Evolutionary conservation across 2,888 invertebrate species (phyloP).

Genomic region (Cerastoderma edule): DNA sequence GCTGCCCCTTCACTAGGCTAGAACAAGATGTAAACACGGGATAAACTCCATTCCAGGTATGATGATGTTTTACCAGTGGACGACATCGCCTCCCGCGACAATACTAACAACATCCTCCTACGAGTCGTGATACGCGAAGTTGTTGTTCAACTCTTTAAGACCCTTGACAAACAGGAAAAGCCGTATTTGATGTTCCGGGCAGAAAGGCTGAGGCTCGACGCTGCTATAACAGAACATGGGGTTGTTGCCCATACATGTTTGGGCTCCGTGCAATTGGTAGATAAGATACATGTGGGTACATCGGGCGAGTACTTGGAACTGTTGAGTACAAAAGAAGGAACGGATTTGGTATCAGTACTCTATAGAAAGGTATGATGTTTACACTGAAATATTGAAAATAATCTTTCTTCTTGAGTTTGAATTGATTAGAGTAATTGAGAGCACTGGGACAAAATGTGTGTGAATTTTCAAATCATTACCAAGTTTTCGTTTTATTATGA

Average conservation of each 20-base stretch:
- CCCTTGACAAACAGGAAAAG: constrained; percentile 88
- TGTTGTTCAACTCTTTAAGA: constrained; percentile 88
- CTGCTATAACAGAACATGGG: constrained; percentile 91
- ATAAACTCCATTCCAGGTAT: constrained; percentile 83
- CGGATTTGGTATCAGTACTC: constrained; percentile 89
- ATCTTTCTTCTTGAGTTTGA: no score
- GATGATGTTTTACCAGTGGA: constrained; percentile 92
- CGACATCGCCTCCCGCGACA: constrained; percentile 92
- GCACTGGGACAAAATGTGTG: no score
- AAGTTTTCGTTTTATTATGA: no score
- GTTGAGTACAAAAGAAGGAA: constrained; percentile 86
- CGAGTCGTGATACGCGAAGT: constrained; percentile 89
- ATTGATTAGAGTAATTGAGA: no score
- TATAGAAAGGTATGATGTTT: constrained; percentile 89
- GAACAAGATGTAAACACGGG: background rate
- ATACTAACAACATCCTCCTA: constrained; percentile 89
- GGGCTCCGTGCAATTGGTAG: constrained; percentile 88
- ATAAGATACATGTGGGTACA: constrained; percentile 89
- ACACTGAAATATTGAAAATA: no score
- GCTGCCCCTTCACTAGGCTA: no score
- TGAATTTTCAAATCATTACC: no score
- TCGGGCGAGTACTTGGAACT: constrained; percentile 92
- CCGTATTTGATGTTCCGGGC: constrained; percentile 91
- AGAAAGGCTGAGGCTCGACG: constrained; percentile 88
- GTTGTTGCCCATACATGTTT: constrained; percentile 90